Percentiles rank a stretch among this genome's conserved stretches.
phyloP scores from a whole-genome alignment of 2,113 vertebrate species.

The Origma solitaria region DNA sequence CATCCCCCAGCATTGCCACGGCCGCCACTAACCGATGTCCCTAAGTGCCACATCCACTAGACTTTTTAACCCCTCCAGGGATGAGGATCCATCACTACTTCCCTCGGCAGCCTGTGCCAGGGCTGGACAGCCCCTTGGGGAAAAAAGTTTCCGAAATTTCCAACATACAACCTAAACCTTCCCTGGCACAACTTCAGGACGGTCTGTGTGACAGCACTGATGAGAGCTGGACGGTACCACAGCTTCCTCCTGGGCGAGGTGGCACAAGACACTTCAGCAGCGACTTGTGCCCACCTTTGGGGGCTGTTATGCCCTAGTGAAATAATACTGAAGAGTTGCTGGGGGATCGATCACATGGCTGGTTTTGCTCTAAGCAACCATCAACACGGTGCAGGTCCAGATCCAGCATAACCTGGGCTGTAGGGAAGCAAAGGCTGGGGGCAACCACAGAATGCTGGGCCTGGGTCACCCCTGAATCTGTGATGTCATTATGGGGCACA shows the following conservation, averaged over 20 bases:
- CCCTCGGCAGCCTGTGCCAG: background rate
- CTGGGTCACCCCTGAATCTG: constrained; percentile 16
- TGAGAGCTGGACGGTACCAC: background rate
- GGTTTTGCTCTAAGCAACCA: background rate
- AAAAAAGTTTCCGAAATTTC: background rate
- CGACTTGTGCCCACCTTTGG: fast-evolving
- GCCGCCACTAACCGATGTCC: background rate
- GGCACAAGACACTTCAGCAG: too few relatives aligned
- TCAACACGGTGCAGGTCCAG: fast-evolving
- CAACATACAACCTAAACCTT: background rate
- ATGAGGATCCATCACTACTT: background rate
- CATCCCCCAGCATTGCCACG: background rate
- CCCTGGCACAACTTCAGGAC: background rate
- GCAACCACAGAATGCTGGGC: background rate
- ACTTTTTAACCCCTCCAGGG: background rate
- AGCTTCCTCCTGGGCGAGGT: background rate
- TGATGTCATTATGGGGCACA: constrained; percentile 54
- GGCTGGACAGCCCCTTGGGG: background rate
- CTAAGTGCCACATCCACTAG: background rate
- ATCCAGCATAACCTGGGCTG: fast-evolving
- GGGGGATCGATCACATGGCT: background rate
- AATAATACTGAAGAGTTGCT: background rate
- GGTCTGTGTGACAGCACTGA: fast-evolving
- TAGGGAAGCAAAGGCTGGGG: background rate
- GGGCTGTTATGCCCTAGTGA: too few relatives aligned